Base-by-base conservation (phyloP, 2,113 vertebrate species). In the Megaceryle maxima region DNA sequence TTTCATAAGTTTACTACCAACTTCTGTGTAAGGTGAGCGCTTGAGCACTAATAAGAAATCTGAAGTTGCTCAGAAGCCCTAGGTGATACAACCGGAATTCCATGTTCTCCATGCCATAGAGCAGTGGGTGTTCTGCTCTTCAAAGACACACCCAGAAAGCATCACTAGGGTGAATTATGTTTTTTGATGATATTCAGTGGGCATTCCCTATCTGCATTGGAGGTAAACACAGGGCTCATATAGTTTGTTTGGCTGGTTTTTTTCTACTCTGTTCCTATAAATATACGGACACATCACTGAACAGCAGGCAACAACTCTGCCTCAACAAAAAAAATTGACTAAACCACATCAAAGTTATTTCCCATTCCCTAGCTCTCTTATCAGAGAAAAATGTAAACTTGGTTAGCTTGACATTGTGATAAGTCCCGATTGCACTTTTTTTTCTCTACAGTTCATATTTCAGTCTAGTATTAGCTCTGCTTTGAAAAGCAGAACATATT, bases 101-200 rank as follows among this genome's bases (percentile, higher is more conserved):
- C 26, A 6, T 56, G 31, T 25, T 28, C 22, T 78, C 26, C 13
- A 13, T 69, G 16, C 9, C 4, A 0, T 7, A 55, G 22, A 67
- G 29, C 26, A 81, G 37, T 13, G 2, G 26, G 8, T 50, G 11
- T 78, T 62, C 26, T 5, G 3, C 41, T 78, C 50, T 89, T 64
- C 55, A 66, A 25, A 83, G 78, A 55, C 25, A 25, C 6, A 69
- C 20, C 4, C 24, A 48, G 48, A 51, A 60, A 64, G 11, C 55
- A 74, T 4, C 16, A 20, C 25, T 74, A 5, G 0, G 4, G 3
- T 28, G 15, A 59, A 33, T 9, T n/a, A 7, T 10, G 5, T 4
- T 64, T 81, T 67, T 69, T 50, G 2, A 39, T 74, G 22, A 39
- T 60, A 66, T 41, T 89, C 31, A 70, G 62, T 17, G 8, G n/a